Conservation (phyloP, 2,113 vertebrate genomes). For the Rhea americana region DNA sequence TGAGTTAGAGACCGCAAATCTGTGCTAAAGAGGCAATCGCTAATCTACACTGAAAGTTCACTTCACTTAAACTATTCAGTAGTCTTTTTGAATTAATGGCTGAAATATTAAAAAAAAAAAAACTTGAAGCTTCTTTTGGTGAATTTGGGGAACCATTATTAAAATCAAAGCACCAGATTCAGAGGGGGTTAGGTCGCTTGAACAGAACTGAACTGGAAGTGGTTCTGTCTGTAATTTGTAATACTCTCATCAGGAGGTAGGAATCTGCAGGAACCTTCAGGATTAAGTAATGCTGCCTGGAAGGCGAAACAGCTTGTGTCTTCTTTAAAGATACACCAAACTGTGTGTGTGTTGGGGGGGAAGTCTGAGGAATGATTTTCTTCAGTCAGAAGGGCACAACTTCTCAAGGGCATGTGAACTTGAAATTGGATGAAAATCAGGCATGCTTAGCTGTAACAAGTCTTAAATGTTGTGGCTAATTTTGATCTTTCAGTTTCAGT, state of each 20-base stretch:
- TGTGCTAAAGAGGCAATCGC: background rate
- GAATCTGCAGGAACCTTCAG: background rate
- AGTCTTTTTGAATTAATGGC: background rate
- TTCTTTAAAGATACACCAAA: fast-evolving
- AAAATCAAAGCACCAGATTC: background rate
- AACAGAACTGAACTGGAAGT: background rate
- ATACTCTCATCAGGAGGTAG: background rate
- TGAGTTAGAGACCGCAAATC: background rate
- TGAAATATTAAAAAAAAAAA: background rate
- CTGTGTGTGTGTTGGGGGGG: background rate
- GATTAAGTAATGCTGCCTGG: background rate
- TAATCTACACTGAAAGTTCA: background rate
- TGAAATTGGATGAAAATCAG: background rate
- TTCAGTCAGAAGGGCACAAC: too few species aligned
- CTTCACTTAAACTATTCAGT: background rate
- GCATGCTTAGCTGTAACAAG: fast-evolving
- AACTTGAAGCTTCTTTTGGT: background rate
- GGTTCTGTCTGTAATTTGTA: background rate
- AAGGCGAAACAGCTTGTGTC: background rate
- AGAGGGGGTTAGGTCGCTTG: background rate
- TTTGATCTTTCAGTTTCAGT: background rate
- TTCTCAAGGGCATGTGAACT: fast-evolving
- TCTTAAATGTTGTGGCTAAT: background rate
- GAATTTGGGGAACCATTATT: background rate
- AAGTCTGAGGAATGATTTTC: background rate